A percentile compares a stretch with the other conserved stretches of the same genome.
phyloP scores from a whole-genome alignment of 2,113 vertebrate species.

The Lonchura striata region DNA sequence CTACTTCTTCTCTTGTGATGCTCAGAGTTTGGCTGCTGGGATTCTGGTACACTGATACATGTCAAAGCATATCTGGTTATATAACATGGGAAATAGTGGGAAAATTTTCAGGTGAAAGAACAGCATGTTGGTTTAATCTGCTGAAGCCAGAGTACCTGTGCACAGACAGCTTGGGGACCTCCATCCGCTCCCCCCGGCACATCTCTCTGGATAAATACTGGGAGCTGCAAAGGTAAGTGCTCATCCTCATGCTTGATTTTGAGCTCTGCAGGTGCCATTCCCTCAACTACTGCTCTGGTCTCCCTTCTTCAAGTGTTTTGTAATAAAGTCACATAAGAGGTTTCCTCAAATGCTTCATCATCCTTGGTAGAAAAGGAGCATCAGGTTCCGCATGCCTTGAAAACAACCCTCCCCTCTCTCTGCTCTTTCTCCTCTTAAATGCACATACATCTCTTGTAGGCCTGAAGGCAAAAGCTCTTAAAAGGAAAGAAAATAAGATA shows the following conservation, averaged over 20 bases:
- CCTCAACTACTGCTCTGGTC: neutral
- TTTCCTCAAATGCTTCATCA: neutral
- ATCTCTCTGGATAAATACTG: neutral
- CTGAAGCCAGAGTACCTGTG: neutral
- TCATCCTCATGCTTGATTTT: accelerated
- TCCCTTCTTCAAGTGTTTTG: neutral
- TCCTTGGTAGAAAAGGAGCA: neutral
- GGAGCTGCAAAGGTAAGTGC: neutral
- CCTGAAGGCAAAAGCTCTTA: neutral
- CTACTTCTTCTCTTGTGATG: neutral
- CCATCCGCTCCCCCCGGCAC: accelerated
- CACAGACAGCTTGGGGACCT: neutral
- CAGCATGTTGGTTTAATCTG: neutral
- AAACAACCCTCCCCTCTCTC: neutral
- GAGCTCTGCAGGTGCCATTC: neutral
- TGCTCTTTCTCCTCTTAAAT: neutral
- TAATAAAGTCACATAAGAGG: neutral
- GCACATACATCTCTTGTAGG: neutral
- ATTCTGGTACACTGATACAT: accelerated
- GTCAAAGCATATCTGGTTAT: accelerated
- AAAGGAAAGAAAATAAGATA: neutral
- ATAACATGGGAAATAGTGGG: neutral
- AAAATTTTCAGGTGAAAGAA: neutral
- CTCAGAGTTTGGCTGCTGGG: neutral
- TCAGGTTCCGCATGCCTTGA: neutral